phyloP scores from a whole-genome alignment of 2,888 invertebrate genomes.

The Diaphora mendica region DNA sequence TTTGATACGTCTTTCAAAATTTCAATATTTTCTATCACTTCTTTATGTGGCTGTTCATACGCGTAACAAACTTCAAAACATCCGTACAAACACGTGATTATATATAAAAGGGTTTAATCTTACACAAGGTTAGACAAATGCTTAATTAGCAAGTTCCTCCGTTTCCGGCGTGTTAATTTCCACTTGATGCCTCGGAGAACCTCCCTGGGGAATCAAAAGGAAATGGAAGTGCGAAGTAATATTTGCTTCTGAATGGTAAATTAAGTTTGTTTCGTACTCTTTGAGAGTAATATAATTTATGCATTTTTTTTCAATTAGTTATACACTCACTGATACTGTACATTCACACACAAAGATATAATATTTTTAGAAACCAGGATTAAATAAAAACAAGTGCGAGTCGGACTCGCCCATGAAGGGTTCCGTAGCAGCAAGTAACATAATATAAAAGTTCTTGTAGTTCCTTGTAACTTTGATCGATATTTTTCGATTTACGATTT shows the following conservation, averaged over 20 bases:
- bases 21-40: too few species aligned
- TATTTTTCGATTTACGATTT: too few species aligned
- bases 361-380: too few species aligned
- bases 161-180: neutral
- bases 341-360: too few species aligned
- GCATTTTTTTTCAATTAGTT: too few species aligned
- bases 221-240: neutral
- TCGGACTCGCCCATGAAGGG: too few species aligned
- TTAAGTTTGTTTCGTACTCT: neutral
- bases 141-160: neutral
- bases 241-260: neutral
- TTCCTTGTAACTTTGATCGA: too few species aligned
- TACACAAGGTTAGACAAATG: neutral
- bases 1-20: too few species aligned
- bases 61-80: neutral
- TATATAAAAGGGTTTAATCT: neutral
- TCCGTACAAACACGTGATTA: neutral
- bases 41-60: neutral
- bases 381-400: too few species aligned
- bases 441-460: too few species aligned
- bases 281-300: neutral
- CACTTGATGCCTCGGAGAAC: neutral
- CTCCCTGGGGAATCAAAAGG: neutral
- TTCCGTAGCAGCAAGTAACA: too few species aligned
- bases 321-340: too few species aligned